A percentile compares a stretch with the other conserved stretches of the same genome.
phyloP scores from a whole-genome alignment of 2,888 invertebrate species.

The Dusona sp. region DNA sequence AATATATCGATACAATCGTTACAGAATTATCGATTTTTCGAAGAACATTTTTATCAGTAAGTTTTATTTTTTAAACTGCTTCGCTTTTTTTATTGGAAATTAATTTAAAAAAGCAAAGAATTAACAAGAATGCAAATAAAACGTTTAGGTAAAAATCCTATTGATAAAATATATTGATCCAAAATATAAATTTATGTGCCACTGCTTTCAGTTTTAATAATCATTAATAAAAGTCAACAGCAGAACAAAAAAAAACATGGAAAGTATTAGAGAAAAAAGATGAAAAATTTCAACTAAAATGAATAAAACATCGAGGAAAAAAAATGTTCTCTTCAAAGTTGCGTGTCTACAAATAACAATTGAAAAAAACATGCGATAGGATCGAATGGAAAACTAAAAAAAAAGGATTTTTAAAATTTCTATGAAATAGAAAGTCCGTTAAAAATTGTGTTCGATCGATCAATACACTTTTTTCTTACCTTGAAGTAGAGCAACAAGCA shows the following conservation, averaged over 20 bases:
- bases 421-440: background rate
- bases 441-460: background rate
- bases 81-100: too few species aligned
- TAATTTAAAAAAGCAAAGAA: too few species aligned
- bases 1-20: too few species aligned
- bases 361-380: background rate
- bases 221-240: background rate
- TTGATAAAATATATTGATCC: too few species aligned
- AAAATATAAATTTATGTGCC: too few species aligned
- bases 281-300: background rate
- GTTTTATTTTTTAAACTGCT: too few species aligned
- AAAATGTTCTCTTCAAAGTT: background rate
- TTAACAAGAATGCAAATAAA: too few species aligned
- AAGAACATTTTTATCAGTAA: too few species aligned
- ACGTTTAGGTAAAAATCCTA: too few species aligned
- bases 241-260: background rate
- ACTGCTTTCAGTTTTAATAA: background rate
- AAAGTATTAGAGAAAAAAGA: background rate
- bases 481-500: slow-evolving; percentile 68
- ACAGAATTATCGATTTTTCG: too few species aligned
- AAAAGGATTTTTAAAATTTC: background rate
- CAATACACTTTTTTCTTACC: slow-evolving; percentile 69
- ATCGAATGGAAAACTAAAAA: background rate
- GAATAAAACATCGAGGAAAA: background rate
- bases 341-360: background rate